Conservation (phyloP, 2,113 vertebrate species). For the Entomyzon cyanotis region DNA sequence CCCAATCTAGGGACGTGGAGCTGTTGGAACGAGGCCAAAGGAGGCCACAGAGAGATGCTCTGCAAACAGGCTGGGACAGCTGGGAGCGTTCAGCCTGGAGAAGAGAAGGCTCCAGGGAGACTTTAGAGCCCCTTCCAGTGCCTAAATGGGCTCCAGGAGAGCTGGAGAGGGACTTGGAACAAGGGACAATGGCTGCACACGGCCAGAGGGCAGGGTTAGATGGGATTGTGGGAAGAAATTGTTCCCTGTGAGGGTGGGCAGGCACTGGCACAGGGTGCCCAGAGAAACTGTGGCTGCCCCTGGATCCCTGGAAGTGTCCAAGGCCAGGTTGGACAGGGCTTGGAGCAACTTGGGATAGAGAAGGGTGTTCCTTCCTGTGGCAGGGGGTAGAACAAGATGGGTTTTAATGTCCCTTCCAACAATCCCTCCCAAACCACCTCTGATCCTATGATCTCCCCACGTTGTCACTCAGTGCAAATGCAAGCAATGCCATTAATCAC, state of each 20-base stretch:
- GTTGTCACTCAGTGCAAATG: not conserved
- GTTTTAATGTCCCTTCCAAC: not conserved
- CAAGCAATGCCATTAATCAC: not conserved
- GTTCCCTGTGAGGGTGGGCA: not conserved
- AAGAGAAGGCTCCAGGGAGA: not conserved
- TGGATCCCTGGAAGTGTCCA: not conserved
- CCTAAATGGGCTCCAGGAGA: not conserved
- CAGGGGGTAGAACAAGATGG: not conserved
- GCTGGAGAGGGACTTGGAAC: not conserved
- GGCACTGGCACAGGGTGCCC: not conserved
- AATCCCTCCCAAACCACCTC: not conserved
- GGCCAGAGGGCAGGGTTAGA: not conserved
- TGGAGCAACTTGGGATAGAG: rapidly evolving
- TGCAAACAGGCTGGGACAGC: not conserved
- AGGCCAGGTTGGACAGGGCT: rapidly evolving
- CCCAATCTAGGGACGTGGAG: not conserved
- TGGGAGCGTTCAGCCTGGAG: not conserved
- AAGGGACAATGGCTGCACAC: not conserved
- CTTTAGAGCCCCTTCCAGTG: not conserved
- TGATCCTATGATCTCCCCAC: not conserved
- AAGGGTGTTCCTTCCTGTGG: not conserved
- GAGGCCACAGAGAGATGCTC: not conserved
- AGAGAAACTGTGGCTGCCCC: not conserved
- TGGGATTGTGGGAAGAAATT: not conserved
- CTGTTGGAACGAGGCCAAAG: not conserved